Percentiles rank a stretch among this genome's conserved stretches.
phyloP scores from a whole-genome alignment of 2,113 vertebrate species.

The Onychostoma macrolepis region DNA sequence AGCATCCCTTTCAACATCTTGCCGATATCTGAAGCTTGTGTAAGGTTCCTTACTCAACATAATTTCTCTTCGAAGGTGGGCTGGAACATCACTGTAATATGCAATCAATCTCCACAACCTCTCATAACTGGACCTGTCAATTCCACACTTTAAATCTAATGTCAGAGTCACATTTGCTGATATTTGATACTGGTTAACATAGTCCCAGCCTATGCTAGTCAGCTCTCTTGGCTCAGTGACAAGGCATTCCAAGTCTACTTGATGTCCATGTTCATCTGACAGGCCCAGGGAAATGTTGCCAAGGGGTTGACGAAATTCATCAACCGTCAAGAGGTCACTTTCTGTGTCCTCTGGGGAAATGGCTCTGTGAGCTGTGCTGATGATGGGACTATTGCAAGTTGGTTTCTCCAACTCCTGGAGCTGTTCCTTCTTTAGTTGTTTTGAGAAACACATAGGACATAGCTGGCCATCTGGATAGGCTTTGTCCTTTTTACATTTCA shows the following conservation, averaged over 20 bases:
- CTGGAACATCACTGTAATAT: conserved; percentile 89
- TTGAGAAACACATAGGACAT: conserved; percentile 82
- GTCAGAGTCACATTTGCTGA: conserved; percentile 76
- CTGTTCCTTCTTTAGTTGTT: conserved; percentile 70
- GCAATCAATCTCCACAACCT: conserved; percentile 89
- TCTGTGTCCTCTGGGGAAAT: conserved; percentile 58
- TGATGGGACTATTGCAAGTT: conserved; percentile 78
- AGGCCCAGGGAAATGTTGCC: conserved; percentile 83
- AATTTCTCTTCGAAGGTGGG: conserved; percentile 76
- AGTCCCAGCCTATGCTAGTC: conserved; percentile 75
- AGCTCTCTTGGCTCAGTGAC: conserved; percentile 68
- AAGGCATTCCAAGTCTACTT: conserved; percentile 79
- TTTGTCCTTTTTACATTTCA: conserved; percentile 93
- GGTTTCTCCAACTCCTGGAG: conserved; percentile 72
- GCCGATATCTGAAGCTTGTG: conserved; percentile 76
- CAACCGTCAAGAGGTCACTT: conserved; percentile 55
- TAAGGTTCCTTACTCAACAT: conserved; percentile 71
- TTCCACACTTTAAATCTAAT: conserved; percentile 81
- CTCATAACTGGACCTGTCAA: conserved; percentile 83
- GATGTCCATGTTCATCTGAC: conserved; percentile 87
- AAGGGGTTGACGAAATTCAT: conserved; percentile 67
- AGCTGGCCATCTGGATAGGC: conserved; percentile 81
- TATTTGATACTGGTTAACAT: conserved; percentile 71
- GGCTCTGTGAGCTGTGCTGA: conserved; percentile 71
- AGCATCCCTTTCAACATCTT: conserved; percentile 79